These are phyloP conservation scores for Saxidomus purpurata DNA, from an alignment of 1,140 invertebrate genomes.

Conservation along the genomic window DNA sequence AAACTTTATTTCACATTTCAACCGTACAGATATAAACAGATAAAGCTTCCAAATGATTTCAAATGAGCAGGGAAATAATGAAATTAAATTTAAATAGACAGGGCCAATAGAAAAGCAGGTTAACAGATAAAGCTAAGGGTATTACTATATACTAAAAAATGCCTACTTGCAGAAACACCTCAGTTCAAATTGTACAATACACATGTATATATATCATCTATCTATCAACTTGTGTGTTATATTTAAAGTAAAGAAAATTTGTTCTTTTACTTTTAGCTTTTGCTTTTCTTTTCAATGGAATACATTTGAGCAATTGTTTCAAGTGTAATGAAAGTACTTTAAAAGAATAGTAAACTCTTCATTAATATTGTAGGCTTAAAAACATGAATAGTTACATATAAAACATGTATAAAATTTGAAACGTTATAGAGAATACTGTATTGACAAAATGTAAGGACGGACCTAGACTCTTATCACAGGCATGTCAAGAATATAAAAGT, in stretches of 20 bases:
- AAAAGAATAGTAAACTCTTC: background rate
- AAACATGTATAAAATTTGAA: background rate
- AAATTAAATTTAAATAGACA: background rate
- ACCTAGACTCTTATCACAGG: constrained; percentile 43
- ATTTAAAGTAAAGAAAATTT: no score
- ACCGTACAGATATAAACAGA: constrained; percentile 60
- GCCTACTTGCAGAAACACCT: background rate
- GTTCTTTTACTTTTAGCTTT: no score
- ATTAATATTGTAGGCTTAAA: background rate
- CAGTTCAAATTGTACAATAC: background rate
- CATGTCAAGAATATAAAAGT: background rate
- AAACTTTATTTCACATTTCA: constrained; percentile 68
- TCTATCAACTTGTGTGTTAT: no score
- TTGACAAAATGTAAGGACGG: background rate
- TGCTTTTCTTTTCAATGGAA: background rate
- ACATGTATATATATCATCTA: no score
- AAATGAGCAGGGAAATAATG: constrained; percentile 29
- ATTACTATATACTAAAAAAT: background rate
- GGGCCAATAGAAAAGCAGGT: background rate
- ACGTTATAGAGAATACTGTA: background rate
- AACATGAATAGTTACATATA: background rate
- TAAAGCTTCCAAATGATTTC: constrained; percentile 28
- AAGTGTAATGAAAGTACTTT: background rate
- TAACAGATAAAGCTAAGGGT: background rate
- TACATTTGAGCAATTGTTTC: constrained; percentile 1